These are phyloP conservation scores for Percina caprodes DNA, from an alignment of 2,113 vertebrate species.

Conservation along the genomic window DNA sequence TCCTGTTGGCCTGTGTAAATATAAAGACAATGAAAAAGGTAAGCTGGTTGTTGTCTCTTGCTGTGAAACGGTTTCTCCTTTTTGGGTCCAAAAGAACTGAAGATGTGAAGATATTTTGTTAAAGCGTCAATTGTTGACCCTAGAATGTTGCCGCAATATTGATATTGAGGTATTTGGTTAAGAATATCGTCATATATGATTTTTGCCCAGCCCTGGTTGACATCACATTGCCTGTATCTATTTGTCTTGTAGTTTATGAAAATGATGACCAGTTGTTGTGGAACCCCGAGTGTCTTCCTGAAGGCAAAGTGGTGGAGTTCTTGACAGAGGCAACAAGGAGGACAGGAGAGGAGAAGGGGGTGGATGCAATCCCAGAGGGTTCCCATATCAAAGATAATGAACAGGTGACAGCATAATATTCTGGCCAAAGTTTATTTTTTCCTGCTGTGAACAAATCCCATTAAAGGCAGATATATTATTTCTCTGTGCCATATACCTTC, in stretches of 20 bases:
- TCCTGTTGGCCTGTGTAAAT: conserved; percentile 91
- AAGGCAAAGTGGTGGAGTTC: conserved; percentile 94
- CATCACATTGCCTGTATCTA: neutral
- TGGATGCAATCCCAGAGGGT: conserved; percentile 95
- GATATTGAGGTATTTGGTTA: too few species aligned
- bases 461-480: neutral
- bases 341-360: conserved; percentile 92
- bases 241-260: conserved; percentile 88
- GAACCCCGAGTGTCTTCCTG: conserved; percentile 93
- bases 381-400: conserved; percentile 98
- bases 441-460: neutral
- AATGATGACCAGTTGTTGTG: conserved; percentile 98
- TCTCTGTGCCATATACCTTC: neutral
- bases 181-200: too few species aligned
- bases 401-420: conserved; percentile 84
- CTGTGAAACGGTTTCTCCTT: too few species aligned
- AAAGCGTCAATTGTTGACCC: too few species aligned
- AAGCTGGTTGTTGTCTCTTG: conserved; percentile 29
- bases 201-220: neutral
- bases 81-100: neutral
- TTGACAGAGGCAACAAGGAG: conserved; percentile 92
- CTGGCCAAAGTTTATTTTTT: neutral
- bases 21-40: conserved; percentile 97
- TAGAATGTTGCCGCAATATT: too few species aligned
- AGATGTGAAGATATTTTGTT: too few species aligned